Evolutionary conservation across 2,113 vertebrate species (phyloP), one percentile per base, ranked within the genome.

Genomic region (Atlantisia rogersi): DNA sequence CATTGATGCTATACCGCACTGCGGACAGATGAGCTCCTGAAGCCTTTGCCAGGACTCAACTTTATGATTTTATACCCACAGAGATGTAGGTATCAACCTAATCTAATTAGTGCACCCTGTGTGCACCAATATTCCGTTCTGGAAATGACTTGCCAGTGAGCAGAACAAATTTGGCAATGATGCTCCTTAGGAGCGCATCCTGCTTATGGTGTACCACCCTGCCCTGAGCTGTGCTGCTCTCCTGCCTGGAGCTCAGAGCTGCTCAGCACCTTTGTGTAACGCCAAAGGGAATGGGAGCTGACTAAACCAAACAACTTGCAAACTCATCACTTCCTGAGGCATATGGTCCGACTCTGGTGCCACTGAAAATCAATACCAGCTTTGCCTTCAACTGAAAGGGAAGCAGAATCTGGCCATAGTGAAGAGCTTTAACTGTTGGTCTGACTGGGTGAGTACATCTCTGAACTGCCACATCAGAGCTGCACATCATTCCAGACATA

Each of bases 131-230:
- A 5, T 12, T 35, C 26, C 46, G 7, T 7, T 17, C 8, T 2
- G 1, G 5, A 1, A 24, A 17, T 13, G 6, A 25, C 18, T 9
- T 82, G 21, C 3, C 2, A 35, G 35, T 10, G 50, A 42, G 68
- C 0, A 60, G 81, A 53, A 63, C 17, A 9, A 9, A 37, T 10
- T 8, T 74, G 74, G 46, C 37, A 32, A 44, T 40, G 63, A 48
- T 1, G 1, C 8, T 15, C 24, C 0, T 4, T n/a, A 32, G 20
- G 12, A 67, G 48, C 3, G 7, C 12, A 3, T 5, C 53, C 44
- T 5, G 9, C 46, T 29, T 17, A 11, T 0, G 2, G 32, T 0
- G 0, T 10, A 25, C 6, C 0, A 3, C n/a, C 26, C 62, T 6
- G 25, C 9, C 3, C 26, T 1, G 58, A 46, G 64, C 28, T 12